Base-by-base conservation (phyloP, 2,113 vertebrate genomes). In the Hoplias malabaricus region DNA sequence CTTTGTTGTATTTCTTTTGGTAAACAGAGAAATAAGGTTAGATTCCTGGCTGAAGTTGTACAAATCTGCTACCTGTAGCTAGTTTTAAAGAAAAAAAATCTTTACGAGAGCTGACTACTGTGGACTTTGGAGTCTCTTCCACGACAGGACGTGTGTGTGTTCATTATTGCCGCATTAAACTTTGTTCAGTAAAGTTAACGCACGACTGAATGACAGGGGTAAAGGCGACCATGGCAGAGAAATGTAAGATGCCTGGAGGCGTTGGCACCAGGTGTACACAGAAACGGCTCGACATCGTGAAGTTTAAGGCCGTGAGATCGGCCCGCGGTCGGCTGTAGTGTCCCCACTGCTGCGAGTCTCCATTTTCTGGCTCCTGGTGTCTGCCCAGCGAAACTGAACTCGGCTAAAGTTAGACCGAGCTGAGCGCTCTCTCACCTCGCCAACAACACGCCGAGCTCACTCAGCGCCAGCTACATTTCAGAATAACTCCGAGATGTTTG, bases 71-170 rank as follows among this genome's bases (percentile, higher is more conserved):
- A 25, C 59, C 40, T 86, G 77, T 83, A 85, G 81, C 87, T 80
- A 86, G 87, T 86, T 85, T 3, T 14, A 9, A 10, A 34, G 1
- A 63, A 66, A 72, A 83, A 85, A 85, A 88, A 90, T 86, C 73
- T 72, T 84, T 77, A 70, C 82, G 90, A 90, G 71, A 71, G 40
- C 65, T 69, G 78, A 62, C 77, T 72, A 25, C 21, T 88, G 91
- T 87, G 84, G 90, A 92, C 90, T 92, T 92, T 90, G 91, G 92
- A 96, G 93, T 84, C 94, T 94, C 92, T 93, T 92, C 88, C 91
- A 89, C 90, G 90, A 87, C 86, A 86, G 78, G 81, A 71, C 88
- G 81, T 29, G 62, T 86, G 72, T 83, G 86, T 88, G 89, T 90
- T 90, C 91, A 83, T 88, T n/a, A 75, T 86, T 69, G 86, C 80